phyloP scores from a whole-genome alignment of 2,888 invertebrate species.

The Elmis aenea region DNA sequence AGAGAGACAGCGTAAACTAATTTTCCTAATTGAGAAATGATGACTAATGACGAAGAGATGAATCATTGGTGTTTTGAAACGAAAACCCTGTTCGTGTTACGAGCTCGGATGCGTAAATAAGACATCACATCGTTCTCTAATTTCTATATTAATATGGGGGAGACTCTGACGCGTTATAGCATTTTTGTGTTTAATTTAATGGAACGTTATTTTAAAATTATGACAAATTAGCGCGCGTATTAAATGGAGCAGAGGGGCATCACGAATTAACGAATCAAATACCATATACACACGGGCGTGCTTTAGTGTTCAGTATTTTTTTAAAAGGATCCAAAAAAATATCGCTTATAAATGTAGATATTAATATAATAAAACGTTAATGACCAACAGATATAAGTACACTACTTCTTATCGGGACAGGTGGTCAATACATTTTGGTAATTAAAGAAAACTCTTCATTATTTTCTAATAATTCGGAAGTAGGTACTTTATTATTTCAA shows the following conservation, averaged over 20 bases:
- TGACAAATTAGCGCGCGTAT: too few relatives aligned
- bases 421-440: too few relatives aligned
- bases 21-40: conserved; percentile 48
- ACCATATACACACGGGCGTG: not conserved
- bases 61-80: conserved; percentile 44
- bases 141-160: conserved; percentile 21
- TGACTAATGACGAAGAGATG: conserved; percentile 48
- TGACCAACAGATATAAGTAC: too few relatives aligned
- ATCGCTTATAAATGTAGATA: too few relatives aligned
- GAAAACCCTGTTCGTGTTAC: conserved; percentile 39
- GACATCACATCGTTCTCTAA: conserved; percentile 26
- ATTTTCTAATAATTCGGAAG: too few relatives aligned
- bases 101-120: conserved; percentile 28
- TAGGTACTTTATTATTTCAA: too few relatives aligned
- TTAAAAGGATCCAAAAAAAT: too few relatives aligned
- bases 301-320: conserved; percentile 2
- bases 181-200: conserved; percentile 40
- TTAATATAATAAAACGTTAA: too few relatives aligned
- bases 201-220: too few relatives aligned
- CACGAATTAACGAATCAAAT: conserved; percentile 7
- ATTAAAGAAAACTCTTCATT: too few relatives aligned
- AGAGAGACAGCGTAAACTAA: conserved; percentile 36
- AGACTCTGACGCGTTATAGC: conserved; percentile 32
- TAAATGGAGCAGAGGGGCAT: too few relatives aligned
- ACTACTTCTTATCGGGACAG: too few relatives aligned